Base-by-base conservation (phyloP, 1,140 invertebrate genomes). In the Ooceraea biroi region DNA sequence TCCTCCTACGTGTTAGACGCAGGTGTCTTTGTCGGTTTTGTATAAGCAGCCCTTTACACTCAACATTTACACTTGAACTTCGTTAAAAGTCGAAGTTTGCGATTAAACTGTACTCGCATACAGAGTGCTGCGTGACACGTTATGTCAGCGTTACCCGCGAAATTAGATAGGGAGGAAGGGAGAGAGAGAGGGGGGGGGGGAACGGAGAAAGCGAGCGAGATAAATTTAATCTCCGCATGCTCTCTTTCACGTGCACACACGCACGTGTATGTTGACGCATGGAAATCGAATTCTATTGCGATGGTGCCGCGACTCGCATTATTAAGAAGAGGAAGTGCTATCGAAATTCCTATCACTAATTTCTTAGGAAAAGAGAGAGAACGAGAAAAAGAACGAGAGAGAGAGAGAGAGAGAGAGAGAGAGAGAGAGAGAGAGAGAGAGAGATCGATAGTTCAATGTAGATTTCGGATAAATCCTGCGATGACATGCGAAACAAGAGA, bases 21-120 rank as follows among this genome's bases (percentile, higher is more conserved):
- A 76, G 72, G 25, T 76, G 25, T 76, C 73, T 50, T 36, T 65
- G 55, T 48, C 22, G 25, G n/a, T 63, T 76, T 76, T 65, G 41
- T 65, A 76, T 76, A 76, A 74, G 61, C 55, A 60, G 27, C 25
- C 8, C 12, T 14, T 36, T 17, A 19, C 19, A 25, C 22, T 65
- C 19, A 27, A 65, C 25, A 63, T 76, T 30, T 76, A 65, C 58
- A 50, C 27, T 63, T n/a, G 58, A 50, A 17, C 41, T 60, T 76
- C 12, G 27, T 74, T 48, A 74, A 46, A 48, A 74, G 72, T 65
- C 73, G 3, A 50, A 65, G 58, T 65, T 48, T n/a, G 50, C 11
- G 14, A 58, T 76, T 76, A 76, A 76, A 76, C n/a, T 36, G 12
- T 65, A 30, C 58, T 17, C n/a, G 12, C 25, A 63, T 25, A 48